A percentile compares a stretch with the other conserved stretches of the same genome.
Evolutionary conservation across 64 coral and sea anemone genomes (phyloP).

Genomic region (Pocillopora damicornis): DNA sequence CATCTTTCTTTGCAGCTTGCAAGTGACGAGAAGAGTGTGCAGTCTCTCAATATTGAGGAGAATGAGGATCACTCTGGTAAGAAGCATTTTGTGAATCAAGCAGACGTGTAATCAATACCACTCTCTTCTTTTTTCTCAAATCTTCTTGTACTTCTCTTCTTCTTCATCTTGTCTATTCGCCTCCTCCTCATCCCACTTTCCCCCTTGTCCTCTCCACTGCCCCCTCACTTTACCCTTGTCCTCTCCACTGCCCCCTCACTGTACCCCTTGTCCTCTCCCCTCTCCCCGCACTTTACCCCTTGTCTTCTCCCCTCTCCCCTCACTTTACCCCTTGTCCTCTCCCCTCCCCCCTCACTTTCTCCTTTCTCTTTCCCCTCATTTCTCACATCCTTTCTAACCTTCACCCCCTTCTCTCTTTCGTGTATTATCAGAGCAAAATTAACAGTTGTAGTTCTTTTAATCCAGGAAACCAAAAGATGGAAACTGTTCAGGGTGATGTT

Average conservation of each 20-base stretch:
- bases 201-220: too few species aligned
- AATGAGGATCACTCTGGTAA: conserved; percentile 13
- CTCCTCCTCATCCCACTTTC: too few species aligned
- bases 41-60: conserved; percentile 46
- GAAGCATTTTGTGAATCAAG: background rate
- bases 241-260: too few species aligned
- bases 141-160: too few species aligned
- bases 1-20: conserved; percentile 53
- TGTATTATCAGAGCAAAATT: background rate
- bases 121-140: too few species aligned
- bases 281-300: too few species aligned
- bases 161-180: too few species aligned
- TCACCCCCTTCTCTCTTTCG: background rate
- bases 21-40: conserved; percentile 74
- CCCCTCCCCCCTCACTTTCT: background rate
- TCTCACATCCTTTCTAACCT: background rate
- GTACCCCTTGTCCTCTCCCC: too few species aligned
- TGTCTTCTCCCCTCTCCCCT: too few species aligned
- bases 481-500: background rate
- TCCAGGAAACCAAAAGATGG: conserved; percentile 37
- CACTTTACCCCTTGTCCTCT: too few species aligned
- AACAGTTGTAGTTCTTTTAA: background rate
- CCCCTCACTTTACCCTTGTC: too few species aligned
- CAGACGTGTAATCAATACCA: background rate
- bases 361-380: too few species aligned